Conservation (phyloP, 2,888 invertebrate species). For the Timema cristinae region DNA sequence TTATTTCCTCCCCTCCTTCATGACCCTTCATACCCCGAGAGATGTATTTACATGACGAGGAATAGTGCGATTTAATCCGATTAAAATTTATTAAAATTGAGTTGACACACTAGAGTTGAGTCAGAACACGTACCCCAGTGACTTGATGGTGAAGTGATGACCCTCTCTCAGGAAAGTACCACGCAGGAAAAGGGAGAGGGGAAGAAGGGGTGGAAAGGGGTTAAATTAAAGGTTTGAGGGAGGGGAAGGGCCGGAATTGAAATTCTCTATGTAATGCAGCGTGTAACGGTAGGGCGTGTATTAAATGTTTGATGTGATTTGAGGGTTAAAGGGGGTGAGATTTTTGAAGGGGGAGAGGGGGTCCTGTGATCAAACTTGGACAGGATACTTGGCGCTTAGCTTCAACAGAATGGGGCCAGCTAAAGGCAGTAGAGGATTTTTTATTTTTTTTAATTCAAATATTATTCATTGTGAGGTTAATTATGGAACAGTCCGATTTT, state of each 20-base stretch:
- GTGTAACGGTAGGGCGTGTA: constrained; percentile 10
- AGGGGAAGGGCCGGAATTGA: not conserved
- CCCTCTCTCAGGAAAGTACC: not conserved
- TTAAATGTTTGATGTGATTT: constrained; percentile 15
- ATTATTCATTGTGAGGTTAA: too few relatives aligned
- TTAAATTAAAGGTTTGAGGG: not conserved
- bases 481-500: too few relatives aligned
- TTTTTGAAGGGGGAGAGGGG: too few relatives aligned
- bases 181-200: not conserved
- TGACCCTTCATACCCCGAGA: too few relatives aligned
- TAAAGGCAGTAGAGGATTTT: too few relatives aligned
- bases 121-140: not conserved
- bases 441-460: too few relatives aligned
- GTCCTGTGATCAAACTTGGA: too few relatives aligned
- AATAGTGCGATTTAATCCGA: constrained; percentile 28
- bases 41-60: constrained; percentile 27
- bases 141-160: not conserved
- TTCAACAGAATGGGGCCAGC: too few relatives aligned
- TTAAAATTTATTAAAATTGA: constrained; percentile 30
- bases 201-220: not conserved
- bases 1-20: too few relatives aligned
- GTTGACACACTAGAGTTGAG: constrained; percentile 22
- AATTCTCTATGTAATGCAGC: not conserved
- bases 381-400: too few relatives aligned
- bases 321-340: not conserved